Evolutionary conservation across 1,140 invertebrate species (phyloP), one percentile per base, ranked within the genome.

Genomic region (Drosophila guanche): DNA sequence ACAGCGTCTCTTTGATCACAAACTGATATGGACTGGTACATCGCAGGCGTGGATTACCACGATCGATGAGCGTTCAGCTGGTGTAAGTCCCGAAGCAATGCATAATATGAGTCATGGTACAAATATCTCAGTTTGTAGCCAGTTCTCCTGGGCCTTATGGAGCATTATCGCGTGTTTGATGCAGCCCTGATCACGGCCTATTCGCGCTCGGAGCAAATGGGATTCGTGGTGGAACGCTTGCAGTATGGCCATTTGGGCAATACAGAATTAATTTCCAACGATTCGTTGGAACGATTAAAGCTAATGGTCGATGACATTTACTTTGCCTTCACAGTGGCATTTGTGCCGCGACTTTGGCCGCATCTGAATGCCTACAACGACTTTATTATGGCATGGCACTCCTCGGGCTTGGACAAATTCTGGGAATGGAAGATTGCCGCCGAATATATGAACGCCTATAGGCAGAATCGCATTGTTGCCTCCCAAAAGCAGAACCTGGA

Each of bases 241-340:
- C 72, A 70, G 7, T 90, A 85, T 57, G 90, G 89, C 0, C 90
- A 91, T 29, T 47, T 90, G 23, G 86, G 69, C 1, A 90, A 90
- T 29, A 57, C 69, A 8, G 77, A 89, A 10, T 53, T 77, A 22
- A 79, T 91, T 46, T 58, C 67, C 1, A 67, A 85, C 20, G 73
- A 90, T 25, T 73, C 90, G 0, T 48, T 90, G 25, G 29, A 76
- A 0, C 79, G 83, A 0, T 51, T 90, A 0, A 90, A 91, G 16
- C 47, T 91, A 0, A 91, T 91, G 90, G 68, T 78, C 0, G 90
- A 91, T 37, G 89, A 91, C 23, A 76, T 91, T 10, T 91, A 89
- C 33, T 89, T 69, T 43, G 20, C 61, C 5, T 76, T 74, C 7
- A 83, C 67, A 0, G 71, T 59, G 12, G 79, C 73, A 0, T 79